Percentiles rank a stretch among this genome's conserved stretches.
Conservation (phyloP, 1,140 invertebrate genomes). For the Bombus picipes region DNA sequence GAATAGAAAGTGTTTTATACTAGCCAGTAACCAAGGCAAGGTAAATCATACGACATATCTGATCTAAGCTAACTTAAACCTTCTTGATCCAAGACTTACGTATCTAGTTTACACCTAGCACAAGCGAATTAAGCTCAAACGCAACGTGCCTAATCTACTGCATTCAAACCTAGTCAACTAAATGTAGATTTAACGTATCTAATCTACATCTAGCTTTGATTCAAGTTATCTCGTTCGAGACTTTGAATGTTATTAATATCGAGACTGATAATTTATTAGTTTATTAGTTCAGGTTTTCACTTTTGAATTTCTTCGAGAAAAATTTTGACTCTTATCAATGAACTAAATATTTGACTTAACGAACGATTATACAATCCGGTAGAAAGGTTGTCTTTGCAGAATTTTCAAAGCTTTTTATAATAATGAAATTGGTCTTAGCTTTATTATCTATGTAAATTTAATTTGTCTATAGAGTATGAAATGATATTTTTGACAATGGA, state of each 20-base stretch:
- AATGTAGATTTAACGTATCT: constrained; percentile 9
- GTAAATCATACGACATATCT: constrained; percentile 6
- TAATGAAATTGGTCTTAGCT: no score
- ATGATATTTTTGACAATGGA: no score
- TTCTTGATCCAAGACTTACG: constrained; percentile 12
- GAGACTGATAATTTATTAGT: no score
- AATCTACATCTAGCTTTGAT: background rate
- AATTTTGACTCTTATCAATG: background rate
- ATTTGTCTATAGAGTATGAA: no score
- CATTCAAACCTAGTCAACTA: constrained; percentile 14
- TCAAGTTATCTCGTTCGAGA: background rate
- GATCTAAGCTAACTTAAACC: constrained; percentile 12
- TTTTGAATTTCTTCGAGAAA: background rate
- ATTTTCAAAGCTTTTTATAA: no score
- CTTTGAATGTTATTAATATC: background rate
- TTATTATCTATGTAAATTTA: no score
- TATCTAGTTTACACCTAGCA: constrained; percentile 1
- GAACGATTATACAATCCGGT: no score
- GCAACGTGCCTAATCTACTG: constrained; percentile 8
- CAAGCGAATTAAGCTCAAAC: background rate
- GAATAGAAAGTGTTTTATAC: background rate
- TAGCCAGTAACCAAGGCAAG: background rate
- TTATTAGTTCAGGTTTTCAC: background rate
- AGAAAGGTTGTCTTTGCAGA: no score
- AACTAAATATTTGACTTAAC: no score